These are phyloP conservation scores for Leucoraja ocellata DNA, from an alignment of 2,797 vertebrate genomes.

Conservation along the genomic window DNA sequence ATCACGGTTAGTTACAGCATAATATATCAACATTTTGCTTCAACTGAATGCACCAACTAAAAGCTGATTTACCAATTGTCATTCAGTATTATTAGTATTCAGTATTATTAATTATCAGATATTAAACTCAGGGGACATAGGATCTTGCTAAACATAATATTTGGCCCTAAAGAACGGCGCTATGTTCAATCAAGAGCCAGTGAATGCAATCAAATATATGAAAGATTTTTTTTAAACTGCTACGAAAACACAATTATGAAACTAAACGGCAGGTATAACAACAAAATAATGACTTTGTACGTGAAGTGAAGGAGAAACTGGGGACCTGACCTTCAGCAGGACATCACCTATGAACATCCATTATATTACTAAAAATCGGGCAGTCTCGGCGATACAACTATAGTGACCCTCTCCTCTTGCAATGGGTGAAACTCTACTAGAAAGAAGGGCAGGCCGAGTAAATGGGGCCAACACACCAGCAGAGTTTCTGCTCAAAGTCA, in stretches of 20 bases:
- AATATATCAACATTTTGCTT: neutral
- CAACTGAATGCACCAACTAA: neutral
- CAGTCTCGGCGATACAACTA: neutral
- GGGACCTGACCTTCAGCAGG: constrained; percentile 23
- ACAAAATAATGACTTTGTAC: neutral
- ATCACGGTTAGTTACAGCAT: neutral
- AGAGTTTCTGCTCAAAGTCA: neutral
- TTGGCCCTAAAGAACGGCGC: neutral
- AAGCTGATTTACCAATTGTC: neutral
- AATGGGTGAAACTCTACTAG: neutral
- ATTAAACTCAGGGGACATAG: neutral
- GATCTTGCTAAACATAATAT: neutral
- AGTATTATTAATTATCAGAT: neutral
- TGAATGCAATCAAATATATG: neutral
- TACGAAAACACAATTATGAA: neutral
- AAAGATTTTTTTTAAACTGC: no score
- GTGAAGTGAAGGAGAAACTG: neutral
- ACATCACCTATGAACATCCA: neutral
- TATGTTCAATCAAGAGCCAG: neutral
- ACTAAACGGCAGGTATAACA: neutral
- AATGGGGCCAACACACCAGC: neutral
- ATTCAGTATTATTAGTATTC: no score
- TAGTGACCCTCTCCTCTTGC: neutral
- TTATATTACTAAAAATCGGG: neutral
- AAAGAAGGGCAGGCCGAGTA: neutral